Evolutionary conservation across 2,888 invertebrate genomes (phyloP), one percentile per base, ranked within the genome.

Genomic region (Habrosyne pyritoides): DNA sequence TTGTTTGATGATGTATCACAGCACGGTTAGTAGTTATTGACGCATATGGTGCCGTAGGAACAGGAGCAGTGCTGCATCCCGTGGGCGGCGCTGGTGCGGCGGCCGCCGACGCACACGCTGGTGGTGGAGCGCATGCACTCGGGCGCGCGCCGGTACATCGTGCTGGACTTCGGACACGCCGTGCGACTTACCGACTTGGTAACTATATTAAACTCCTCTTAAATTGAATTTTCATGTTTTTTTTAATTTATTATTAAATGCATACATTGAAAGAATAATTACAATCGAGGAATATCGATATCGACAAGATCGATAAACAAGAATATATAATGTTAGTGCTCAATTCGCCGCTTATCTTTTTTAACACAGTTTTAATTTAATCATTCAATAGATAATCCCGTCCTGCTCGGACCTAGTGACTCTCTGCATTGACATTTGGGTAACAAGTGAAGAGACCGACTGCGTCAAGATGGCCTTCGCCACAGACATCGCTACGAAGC

Each of bases 71-170:
- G 91, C 66, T 79, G 79, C 52, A 94, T 95, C 54, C 95, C 96
- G 3, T 96, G 96, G 95, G 96, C 96, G 75, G 95, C 96, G 76
- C 91, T 97, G 53, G 92, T 98, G 66, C 94, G 96, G 59, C 94
- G 96, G 60, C 96, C 97, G 49, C 96, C 97, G 24, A 96, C 97
- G 65, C 97, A 97, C 76, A 95, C 96, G 69, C 94, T 98, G 59
- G 96, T 98, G 18, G 97, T 98, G 48, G 98, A 98, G 80, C 93
- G 98, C 57, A 98, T 98, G 97, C 97, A 98, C 87, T 97, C 98
- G 0, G 97, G 98, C 54, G 98, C 98, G 0, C 93, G 98, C n/a
- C 94, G 98, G 56, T 98, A 96, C 89, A 97, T 98, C 56, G 97
- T 97, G 10, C 92, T 99, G 33, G 98, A 99, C 89, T 98, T 99